Base-by-base conservation (phyloP, 2,888 invertebrate species). In the Autographa gamma region DNA sequence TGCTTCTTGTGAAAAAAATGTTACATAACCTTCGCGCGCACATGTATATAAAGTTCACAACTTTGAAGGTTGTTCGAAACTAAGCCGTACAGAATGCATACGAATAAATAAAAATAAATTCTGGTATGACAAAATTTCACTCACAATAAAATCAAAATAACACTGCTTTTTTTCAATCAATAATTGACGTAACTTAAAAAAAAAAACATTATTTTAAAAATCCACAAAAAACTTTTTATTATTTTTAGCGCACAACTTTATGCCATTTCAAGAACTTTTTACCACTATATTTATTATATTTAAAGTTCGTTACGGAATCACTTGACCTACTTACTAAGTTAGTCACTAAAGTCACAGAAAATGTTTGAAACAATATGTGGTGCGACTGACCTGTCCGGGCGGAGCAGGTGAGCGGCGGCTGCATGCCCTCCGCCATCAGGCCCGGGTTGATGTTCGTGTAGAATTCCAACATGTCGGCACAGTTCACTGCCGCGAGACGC, bases 391-490 rank as follows among this genome's bases (percentile, higher is more conserved):
- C 97, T 96, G 97, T 96, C 87, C 97, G 94, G 82, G 96, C 97
- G 82, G 96, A 95, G 91, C 97, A 97, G 84, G 96, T 96, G 81
- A 96, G 93, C 76, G 96, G 96, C 67, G 96, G 96, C 90, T 96
- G 95, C 91, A 95, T 91, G 69, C 93, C 93, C 79, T 97, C 97
- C 83, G 96, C 96, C 90, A 97, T 93, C 94, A 97, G 96, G 91
- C 96, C 96, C 75, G 96, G 88, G 83, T 96, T 96, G 80, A 97
- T 93, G 87, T 96, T 96, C 70, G 97, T 96, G 90, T 97, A 97
- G 92, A 97, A 97, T 91, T 97, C 97, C 94, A 97, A 96, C 97
- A 97, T 97, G 88, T 93, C 86, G 89, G 78, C 87, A 86, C 86
- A 80, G 78, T 60, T 61, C 83, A 83, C 85, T 83, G 76, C 65